These are phyloP conservation scores for Orycteropus afer DNA, from an alignment of 2,113 vertebrate genomes.

Conservation along the genomic window DNA sequence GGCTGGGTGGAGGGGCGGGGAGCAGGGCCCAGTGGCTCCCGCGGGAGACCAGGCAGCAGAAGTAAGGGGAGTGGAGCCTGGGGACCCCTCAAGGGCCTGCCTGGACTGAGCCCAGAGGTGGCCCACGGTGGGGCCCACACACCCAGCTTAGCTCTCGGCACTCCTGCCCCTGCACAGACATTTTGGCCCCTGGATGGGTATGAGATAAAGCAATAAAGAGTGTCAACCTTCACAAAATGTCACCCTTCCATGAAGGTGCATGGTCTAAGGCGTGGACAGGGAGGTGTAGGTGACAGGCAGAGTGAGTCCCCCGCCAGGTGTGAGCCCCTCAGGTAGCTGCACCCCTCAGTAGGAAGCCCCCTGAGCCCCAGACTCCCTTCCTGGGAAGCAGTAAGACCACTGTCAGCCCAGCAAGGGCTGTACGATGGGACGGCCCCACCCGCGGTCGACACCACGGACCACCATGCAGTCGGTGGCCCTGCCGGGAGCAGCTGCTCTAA, in stretches of 20 bases:
- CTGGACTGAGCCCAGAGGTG: neutral
- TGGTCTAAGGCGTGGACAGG: neutral
- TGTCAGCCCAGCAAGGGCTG: neutral
- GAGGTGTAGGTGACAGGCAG: neutral
- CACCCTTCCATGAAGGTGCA: no score
- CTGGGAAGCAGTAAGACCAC: neutral
- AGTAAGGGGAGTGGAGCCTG: neutral
- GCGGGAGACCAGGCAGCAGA: neutral
- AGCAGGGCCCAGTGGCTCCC: neutral
- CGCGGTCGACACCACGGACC: neutral
- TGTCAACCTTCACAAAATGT: neutral
- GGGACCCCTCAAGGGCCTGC: neutral
- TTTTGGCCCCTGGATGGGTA: neutral
- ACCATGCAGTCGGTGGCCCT: neutral
- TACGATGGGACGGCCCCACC: accelerated
- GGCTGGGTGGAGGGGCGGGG: neutral
- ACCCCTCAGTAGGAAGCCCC: neutral
- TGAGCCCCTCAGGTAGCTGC: neutral
- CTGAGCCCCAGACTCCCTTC: neutral
- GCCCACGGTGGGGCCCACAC: neutral
- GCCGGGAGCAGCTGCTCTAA: neutral
- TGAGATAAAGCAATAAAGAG: neutral
- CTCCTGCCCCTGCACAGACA: neutral
- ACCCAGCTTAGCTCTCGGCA: neutral
- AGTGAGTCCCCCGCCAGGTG: no score